Base-by-base conservation (phyloP, 2,113 vertebrate species). In the Phyllostomus hastatus region DNA sequence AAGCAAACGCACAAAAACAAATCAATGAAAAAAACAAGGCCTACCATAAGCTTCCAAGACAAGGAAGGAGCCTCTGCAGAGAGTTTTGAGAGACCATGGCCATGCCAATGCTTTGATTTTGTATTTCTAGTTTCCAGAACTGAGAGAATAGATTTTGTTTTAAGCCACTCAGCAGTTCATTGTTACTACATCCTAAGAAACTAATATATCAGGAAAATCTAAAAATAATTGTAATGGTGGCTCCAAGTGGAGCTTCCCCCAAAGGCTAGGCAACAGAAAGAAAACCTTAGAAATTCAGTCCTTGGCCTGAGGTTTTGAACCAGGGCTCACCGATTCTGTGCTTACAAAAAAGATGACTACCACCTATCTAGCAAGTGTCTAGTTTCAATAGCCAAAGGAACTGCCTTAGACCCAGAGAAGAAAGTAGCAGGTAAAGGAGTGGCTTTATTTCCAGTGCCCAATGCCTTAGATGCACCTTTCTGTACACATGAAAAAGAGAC, bases 401-500 rank as follows among this genome's bases (percentile, higher is more conserved):
- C 22, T 26, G 20, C 2, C 15, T 80, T 33, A 90, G 35, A 50
- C 2, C 7, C 2, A 72, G 52, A 72, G 33, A 82, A 85, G 15
- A 38, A 52, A 48, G 43, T 26, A 52, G 1, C 20, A 59, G 12
- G 1, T 26, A 31, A 38, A 22, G 7, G 5, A 48, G 2, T 50
- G 33, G 0, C 17, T 48, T 64, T 16, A 33, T 12, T 33, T 4
- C 31, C 22, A 38, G 24, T 20, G 7, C 16, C 50, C n/a, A 8
- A 5, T 43, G 7, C 20, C 20, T 2, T 4, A n/a, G 26, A 33
- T 20, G 10, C 5, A 31, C 10, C 1, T 28, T 64, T 48, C 7
- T 2, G 12, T 5, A 5, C 1, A 16, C 38, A n/a, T n/a, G 66
- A 43, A 17, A 22, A 4, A 57, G 15, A 73, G 3, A 1, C 0